phyloP scores from a whole-genome alignment of 1,140 invertebrate genomes.

The Philaenus spumarius region DNA sequence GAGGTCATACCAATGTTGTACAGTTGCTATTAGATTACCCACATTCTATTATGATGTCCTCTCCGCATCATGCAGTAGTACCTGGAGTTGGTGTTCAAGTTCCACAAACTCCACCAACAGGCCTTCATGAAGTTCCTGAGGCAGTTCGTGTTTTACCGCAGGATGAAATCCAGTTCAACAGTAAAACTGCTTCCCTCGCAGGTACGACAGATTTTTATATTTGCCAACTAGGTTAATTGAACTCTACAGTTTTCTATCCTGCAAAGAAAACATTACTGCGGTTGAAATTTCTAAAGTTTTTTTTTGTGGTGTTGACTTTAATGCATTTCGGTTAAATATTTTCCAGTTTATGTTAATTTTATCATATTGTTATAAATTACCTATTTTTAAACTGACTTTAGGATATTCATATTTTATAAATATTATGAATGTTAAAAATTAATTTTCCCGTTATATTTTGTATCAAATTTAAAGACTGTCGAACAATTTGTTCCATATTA shows the following conservation, averaged over 20 bases:
- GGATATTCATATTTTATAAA: too few species aligned
- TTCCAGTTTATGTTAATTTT: too few species aligned
- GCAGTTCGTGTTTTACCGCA: conserved; percentile 41
- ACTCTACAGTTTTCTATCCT: not conserved
- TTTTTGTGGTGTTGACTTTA: too few species aligned
- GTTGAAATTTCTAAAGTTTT: too few species aligned
- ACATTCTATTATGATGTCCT: conserved; percentile 63
- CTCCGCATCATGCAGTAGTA: conserved; percentile 25
- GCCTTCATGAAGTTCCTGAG: conserved; percentile 48
- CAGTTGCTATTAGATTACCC: conserved; percentile 92
- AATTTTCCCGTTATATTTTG: too few species aligned
- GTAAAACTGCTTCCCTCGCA: conserved; percentile 11
- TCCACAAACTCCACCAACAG: conserved; percentile 26
- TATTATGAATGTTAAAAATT: too few species aligned
- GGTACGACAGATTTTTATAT: not conserved
- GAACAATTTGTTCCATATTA: too few species aligned
- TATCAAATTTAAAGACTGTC: too few species aligned
- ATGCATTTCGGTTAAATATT: too few species aligned
- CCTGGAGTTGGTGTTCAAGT: conserved; percentile 32
- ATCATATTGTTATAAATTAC: too few species aligned
- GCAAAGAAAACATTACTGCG: not conserved
- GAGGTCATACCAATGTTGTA: conserved; percentile 92
- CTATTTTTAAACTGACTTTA: too few species aligned
- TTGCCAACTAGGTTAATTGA: not conserved
- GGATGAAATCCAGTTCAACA: conserved; percentile 9